Evolutionary conservation across 2,888 invertebrate genomes (phyloP).

Genomic region (Cryptocephalus moraei): DNA sequence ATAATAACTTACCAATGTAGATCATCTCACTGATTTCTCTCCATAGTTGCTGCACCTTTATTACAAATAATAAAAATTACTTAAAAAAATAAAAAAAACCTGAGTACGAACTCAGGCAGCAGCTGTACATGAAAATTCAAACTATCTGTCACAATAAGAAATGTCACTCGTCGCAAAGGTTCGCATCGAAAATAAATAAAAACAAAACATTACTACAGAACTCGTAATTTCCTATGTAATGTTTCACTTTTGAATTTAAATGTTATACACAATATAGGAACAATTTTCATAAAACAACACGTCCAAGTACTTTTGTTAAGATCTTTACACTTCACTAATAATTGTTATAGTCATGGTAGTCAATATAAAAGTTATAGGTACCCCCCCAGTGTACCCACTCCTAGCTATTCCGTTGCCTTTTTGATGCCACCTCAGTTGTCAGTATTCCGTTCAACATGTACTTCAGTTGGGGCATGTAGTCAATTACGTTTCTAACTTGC

Average conservation of each 20-base stretch:
- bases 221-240: slow-evolving; percentile 16
- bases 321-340: slow-evolving; percentile 17
- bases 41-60: slow-evolving; percentile 1
- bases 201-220: slow-evolving; percentile 23
- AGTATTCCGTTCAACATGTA: slow-evolving; percentile 60
- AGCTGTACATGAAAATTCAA: slow-evolving; percentile 12
- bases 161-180: slow-evolving; percentile 8
- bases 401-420: slow-evolving; percentile 51
- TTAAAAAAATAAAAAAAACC: neutral
- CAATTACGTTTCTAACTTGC: slow-evolving; percentile 73
- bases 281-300: slow-evolving; percentile 24
- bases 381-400: slow-evolving; percentile 41
- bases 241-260: slow-evolving; percentile 19
- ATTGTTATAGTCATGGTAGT: slow-evolving; percentile 16
- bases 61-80: too few species aligned
- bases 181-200: slow-evolving; percentile 13
- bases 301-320: slow-evolving; percentile 9
- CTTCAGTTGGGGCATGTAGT: slow-evolving; percentile 78
- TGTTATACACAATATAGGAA: slow-evolving; percentile 25
- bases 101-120: neutral
- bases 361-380: slow-evolving; percentile 18
- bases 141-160: slow-evolving; percentile 15
- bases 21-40: neutral
- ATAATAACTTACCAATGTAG: slow-evolving; percentile 1
- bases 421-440: slow-evolving; percentile 36